phyloP scores from a whole-genome alignment of 2,797 vertebrate genomes.

The Thunnus albacares region DNA sequence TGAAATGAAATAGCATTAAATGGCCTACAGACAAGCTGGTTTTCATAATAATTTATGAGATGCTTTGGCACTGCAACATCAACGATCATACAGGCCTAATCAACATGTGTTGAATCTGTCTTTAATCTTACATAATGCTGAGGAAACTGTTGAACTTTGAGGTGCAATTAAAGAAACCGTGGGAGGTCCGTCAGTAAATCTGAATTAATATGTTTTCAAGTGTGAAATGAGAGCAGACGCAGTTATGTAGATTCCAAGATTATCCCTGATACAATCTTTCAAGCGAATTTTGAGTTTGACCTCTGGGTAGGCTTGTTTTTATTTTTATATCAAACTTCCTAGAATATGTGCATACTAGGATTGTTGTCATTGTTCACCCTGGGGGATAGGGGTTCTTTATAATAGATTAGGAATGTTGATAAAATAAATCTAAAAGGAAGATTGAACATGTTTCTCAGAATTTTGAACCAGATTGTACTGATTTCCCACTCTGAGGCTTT shows the following conservation, averaged over 20 bases:
- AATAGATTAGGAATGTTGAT: background rate
- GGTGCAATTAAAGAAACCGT: background rate
- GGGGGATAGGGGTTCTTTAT: background rate
- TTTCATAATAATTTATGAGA: background rate
- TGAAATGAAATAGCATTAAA: background rate
- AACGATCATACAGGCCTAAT: background rate
- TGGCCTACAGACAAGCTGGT: background rate
- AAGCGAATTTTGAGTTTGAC: background rate
- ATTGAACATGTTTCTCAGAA: background rate
- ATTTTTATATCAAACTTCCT: background rate
- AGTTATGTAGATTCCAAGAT: constrained; percentile 1
- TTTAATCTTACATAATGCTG: background rate
- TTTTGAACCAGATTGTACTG: background rate
- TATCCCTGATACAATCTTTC: background rate
- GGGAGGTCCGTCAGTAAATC: background rate
- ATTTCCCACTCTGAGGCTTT: background rate
- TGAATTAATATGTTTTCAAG: too few relatives aligned
- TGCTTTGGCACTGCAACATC: background rate
- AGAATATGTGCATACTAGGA: background rate
- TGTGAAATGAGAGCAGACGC: background rate
- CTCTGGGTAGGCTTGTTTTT: background rate
- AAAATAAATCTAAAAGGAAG: background rate
- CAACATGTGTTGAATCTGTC: too few relatives aligned
- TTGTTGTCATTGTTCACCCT: background rate
- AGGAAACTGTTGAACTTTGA: background rate